phyloP scores from a whole-genome alignment of 2,888 invertebrate species.

The Cataglyphis cursor region DNA sequence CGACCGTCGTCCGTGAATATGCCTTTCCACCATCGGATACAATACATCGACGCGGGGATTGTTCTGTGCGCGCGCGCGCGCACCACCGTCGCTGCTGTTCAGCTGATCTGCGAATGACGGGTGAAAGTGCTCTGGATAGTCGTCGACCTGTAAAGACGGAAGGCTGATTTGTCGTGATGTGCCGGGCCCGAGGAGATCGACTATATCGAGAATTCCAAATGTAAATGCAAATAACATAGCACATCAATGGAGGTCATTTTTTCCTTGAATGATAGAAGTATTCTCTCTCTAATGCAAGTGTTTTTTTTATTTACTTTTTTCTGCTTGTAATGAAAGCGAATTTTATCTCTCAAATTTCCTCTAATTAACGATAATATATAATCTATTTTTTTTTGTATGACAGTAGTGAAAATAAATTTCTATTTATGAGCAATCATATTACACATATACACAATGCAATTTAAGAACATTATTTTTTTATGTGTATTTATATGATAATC shows the following conservation, averaged over 20 bases:
- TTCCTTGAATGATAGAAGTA: conserved; percentile 25
- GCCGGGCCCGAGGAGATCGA: conserved; percentile 40
- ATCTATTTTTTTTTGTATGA: not conserved
- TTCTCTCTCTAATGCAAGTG: not conserved
- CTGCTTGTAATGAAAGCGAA: not conserved
- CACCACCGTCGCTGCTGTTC: conserved; percentile 5
- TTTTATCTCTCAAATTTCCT: not conserved
- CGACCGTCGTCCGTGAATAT: not conserved
- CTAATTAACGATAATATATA: not conserved
- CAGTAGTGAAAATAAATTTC: not conserved
- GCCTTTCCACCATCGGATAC: not conserved
- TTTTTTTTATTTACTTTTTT: not conserved
- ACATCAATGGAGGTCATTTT: conserved; percentile 41
- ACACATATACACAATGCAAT: not conserved
- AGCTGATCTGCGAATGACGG: conserved; percentile 58
- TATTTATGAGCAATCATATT: not conserved
- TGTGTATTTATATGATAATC: not conserved
- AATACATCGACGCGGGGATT: not conserved
- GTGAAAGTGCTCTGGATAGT: conserved; percentile 74
- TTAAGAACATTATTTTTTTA: not conserved
- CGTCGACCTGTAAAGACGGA: conserved; percentile 65
- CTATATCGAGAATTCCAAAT: conserved; percentile 70
- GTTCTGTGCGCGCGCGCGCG: not conserved
- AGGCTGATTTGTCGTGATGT: conserved; percentile 65
- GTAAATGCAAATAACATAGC: conserved; percentile 24